phyloP scores from a whole-genome alignment of 2,113 vertebrate species.

The crab-eating macaque (Macaca fascicularis) region DNA sequence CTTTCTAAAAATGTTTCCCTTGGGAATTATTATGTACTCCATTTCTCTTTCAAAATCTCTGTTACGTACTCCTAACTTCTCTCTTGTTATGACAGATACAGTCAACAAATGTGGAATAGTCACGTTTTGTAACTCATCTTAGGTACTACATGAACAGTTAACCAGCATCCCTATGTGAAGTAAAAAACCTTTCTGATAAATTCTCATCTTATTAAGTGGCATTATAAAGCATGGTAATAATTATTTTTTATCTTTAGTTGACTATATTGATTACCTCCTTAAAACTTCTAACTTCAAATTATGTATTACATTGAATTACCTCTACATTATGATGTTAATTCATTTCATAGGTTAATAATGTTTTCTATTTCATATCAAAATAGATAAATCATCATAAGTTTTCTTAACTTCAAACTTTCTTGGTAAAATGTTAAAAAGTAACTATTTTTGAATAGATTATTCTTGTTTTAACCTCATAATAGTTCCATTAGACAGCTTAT shows the following conservation, averaged over 20 bases:
- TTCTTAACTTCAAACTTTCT: not conserved
- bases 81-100: not conserved
- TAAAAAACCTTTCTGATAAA: not conserved
- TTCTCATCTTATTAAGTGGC: not conserved
- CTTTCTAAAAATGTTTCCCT: not conserved
- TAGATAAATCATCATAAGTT: not conserved
- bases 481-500: not conserved
- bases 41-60: not conserved
- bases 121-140: not conserved
- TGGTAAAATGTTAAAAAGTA: not conserved
- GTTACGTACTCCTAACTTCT: not conserved
- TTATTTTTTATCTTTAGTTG: not conserved
- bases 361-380: not conserved
- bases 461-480: not conserved
- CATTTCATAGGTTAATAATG: not conserved
- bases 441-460: not conserved
- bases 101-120: not conserved
- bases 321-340: not conserved
- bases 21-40: not conserved
- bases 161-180: not conserved
- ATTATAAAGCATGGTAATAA: not conserved
- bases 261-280: not conserved
- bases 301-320: not conserved
- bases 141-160: not conserved
- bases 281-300: not conserved